These are phyloP conservation scores for Brachymystax lenok DNA, from an alignment of 2,797 vertebrate genomes.

Conservation along the genomic window DNA sequence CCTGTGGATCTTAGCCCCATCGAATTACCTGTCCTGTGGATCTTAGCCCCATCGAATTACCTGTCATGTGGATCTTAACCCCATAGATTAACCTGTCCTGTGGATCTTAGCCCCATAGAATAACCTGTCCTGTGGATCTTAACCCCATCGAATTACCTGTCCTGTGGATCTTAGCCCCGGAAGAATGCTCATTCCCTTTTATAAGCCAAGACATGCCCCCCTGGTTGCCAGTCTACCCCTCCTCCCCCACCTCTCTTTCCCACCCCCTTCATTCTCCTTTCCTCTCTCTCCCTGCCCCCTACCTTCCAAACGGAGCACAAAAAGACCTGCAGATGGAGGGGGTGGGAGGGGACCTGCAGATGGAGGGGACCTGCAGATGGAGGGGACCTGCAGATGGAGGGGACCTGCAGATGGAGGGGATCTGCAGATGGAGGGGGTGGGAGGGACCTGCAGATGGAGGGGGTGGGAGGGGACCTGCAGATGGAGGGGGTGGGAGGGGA, in stretches of 20 bases:
- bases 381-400: too few species aligned
- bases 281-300: slow-evolving; percentile 65
- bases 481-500: too few species aligned
- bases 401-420: too few species aligned
- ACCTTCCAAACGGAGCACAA: slow-evolving; percentile 70
- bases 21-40: too few species aligned
- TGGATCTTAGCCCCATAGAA: too few species aligned
- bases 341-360: background rate
- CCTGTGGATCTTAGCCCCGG: slow-evolving; percentile 5
- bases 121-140: background rate
- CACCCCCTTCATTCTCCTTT: slow-evolving; percentile 67
- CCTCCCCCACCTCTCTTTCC: slow-evolving; percentile 60
- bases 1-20: too few species aligned
- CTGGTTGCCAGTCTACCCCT: slow-evolving; percentile 65
- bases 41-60: too few species aligned
- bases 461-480: too few species aligned
- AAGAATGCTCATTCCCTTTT: slow-evolving; percentile 50
- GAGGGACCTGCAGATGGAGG: too few species aligned
- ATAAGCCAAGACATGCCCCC: slow-evolving; percentile 53
- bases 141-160: slow-evolving; percentile 25
- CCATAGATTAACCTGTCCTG: too few species aligned
- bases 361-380: slow-evolving; percentile 43
- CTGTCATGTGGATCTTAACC: too few species aligned
- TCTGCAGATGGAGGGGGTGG: too few species aligned
- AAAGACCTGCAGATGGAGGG: slow-evolving; percentile 46